Conservation (phyloP, 2,113 vertebrate genomes). For the Cyprinodon variegatus region DNA sequence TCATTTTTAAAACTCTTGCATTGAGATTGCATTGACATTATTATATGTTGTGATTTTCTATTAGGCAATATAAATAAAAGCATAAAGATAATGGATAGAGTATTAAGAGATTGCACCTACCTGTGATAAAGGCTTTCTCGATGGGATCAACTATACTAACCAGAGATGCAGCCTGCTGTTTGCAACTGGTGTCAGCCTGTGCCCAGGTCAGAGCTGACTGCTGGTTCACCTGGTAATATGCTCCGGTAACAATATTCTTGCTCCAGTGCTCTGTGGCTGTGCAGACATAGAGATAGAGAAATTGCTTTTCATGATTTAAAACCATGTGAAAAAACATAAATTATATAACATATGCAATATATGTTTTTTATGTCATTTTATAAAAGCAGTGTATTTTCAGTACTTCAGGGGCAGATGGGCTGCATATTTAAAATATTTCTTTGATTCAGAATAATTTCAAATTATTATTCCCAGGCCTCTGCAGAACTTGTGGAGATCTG, state of each 20-base stretch:
- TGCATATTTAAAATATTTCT: neutral
- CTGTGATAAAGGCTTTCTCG: constrained; percentile 88
- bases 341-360: neutral
- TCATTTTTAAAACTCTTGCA: too few species aligned
- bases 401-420: neutral
- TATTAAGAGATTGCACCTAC: constrained; percentile 71
- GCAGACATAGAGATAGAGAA: neutral
- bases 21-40: too few species aligned
- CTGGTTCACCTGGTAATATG: constrained; percentile 87
- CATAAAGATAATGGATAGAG: neutral
- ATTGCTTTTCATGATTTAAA: neutral
- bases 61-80: neutral
- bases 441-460: neutral
- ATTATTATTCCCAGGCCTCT: neutral
- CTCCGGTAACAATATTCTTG: constrained; percentile 81
- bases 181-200: constrained; percentile 90
- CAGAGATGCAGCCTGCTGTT: constrained; percentile 86
- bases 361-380: neutral
- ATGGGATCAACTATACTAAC: constrained; percentile 85
- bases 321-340: neutral
- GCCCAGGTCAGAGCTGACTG: constrained; percentile 87
- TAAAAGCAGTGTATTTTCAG: neutral
- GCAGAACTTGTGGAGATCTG: neutral
- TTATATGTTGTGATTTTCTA: neutral
- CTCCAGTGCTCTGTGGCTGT: constrained; percentile 80